Evolutionary conservation across 2,113 vertebrate species (phyloP).

Genomic region (Corapipo altera): DNA sequence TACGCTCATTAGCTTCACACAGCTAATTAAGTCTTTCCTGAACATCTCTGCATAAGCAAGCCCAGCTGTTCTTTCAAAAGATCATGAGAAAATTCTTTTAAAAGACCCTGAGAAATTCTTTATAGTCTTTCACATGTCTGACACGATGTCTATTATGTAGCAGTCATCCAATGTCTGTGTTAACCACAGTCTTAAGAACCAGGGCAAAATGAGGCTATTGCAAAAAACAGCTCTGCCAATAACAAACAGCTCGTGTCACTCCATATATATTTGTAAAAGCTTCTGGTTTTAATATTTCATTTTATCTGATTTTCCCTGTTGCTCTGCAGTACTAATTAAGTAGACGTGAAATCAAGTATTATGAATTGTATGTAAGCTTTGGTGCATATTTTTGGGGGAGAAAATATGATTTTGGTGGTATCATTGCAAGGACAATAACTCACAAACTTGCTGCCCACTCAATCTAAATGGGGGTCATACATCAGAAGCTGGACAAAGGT

Average conservation of each 20-base stretch:
- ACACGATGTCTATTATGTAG: not conserved
- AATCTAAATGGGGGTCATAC: not conserved
- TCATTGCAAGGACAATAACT: not conserved
- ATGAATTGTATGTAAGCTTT: not conserved
- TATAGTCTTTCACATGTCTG: not conserved
- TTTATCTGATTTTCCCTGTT: not conserved
- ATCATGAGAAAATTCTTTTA: constrained; percentile 35
- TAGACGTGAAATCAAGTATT: not conserved
- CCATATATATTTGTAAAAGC: not conserved
- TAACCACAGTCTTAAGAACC: not conserved
- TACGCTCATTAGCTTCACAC: not conserved
- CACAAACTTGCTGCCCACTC: not conserved
- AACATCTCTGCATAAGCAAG: constrained; percentile 6
- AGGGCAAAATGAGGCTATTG: not conserved
- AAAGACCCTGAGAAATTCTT: not conserved
- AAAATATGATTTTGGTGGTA: not conserved
- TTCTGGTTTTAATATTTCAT: not conserved
- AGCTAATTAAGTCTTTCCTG: constrained; percentile 32
- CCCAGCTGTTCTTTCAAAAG: constrained; percentile 33
- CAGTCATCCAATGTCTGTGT: not conserved
- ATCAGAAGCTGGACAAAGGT: not conserved
- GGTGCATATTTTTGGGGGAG: accelerated
- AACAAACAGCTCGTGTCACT: not conserved
- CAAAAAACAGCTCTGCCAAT: not conserved
- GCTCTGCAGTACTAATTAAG: not conserved